Evolutionary conservation across 2,113 vertebrate species (phyloP).

Genomic region (Vireo altiloquus): DNA sequence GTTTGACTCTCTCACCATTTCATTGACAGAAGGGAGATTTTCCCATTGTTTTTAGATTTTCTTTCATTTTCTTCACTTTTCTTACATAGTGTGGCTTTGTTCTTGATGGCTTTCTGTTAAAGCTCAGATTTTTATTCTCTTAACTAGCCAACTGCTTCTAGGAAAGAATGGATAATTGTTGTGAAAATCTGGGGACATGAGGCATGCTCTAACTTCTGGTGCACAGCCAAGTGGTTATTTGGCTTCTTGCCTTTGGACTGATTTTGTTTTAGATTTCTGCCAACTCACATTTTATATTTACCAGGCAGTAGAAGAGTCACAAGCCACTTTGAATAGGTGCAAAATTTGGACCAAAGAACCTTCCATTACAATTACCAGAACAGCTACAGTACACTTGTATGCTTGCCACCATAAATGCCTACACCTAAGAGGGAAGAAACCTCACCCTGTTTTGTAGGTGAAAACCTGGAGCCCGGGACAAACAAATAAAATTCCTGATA

Average conservation of each 20-base stretch:
- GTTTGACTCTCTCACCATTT: background rate
- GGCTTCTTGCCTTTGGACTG: background rate
- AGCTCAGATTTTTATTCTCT: background rate
- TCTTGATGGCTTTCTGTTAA: background rate
- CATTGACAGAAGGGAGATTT: background rate
- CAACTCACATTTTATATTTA: constrained; percentile 12
- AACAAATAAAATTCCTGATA: background rate
- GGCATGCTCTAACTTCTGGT: background rate
- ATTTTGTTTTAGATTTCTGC: background rate
- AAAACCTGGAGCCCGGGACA: background rate
- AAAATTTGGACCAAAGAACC: background rate
- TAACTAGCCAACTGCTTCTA: background rate
- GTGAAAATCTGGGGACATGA: background rate
- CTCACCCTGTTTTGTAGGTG: background rate
- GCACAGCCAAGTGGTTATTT: background rate
- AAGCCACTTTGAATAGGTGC: background rate
- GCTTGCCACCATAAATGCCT: background rate
- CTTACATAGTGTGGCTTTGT: background rate
- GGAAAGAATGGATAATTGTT: constrained; percentile 8
- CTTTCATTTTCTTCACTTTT: background rate
- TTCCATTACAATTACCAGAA: background rate
- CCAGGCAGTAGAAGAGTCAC: background rate
- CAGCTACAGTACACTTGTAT: background rate
- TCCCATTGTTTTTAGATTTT: background rate
- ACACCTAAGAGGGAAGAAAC: background rate